These are phyloP conservation scores for Borostomias antarcticus DNA, from an alignment of 2,797 vertebrate species.

Conservation along the genomic window DNA sequence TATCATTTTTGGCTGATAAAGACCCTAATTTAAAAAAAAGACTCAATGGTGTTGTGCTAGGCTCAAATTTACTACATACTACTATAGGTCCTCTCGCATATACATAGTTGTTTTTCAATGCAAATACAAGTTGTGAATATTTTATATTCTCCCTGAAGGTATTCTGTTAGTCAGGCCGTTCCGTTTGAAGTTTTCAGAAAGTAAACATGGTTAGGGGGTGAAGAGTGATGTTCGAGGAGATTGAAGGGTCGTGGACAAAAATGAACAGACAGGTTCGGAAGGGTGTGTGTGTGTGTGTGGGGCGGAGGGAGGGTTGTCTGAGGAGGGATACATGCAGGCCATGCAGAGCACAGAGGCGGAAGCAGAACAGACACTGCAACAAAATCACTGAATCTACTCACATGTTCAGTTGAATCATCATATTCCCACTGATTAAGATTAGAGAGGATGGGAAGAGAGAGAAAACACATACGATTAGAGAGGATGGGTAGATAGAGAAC, in stretches of 20 bases:
- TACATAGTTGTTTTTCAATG: too few relatives aligned
- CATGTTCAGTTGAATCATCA: slow-evolving; percentile 98
- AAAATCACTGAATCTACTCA: slow-evolving; percentile 81
- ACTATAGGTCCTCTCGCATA: too few relatives aligned
- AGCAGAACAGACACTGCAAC: slow-evolving; percentile 8
- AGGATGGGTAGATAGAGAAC: too few relatives aligned
- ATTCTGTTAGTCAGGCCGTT: slow-evolving; percentile 27
- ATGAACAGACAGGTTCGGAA: too few relatives aligned
- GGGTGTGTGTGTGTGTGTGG: too few relatives aligned
- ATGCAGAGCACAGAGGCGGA: slow-evolving; percentile 30
- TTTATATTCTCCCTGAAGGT: slow-evolving; percentile 3
- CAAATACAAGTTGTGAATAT: too few relatives aligned
- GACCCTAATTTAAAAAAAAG: too few relatives aligned
- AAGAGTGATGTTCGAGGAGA: too few relatives aligned
- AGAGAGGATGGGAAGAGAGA: slow-evolving; percentile 60
- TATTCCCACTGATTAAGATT: slow-evolving; percentile 95
- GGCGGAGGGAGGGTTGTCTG: too few relatives aligned
- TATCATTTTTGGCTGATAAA: not conserved
- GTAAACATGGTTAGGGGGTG: not conserved
- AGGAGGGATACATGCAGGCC: slow-evolving; percentile 33
- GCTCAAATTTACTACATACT: too few relatives aligned
- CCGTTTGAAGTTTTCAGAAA: slow-evolving; percentile 7
- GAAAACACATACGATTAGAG: slow-evolving; percentile 25
- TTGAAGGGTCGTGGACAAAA: too few relatives aligned
- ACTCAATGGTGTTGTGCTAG: not conserved